Conservation (phyloP, 1,140 invertebrate genomes). For the Drosophila ficusphila region DNA sequence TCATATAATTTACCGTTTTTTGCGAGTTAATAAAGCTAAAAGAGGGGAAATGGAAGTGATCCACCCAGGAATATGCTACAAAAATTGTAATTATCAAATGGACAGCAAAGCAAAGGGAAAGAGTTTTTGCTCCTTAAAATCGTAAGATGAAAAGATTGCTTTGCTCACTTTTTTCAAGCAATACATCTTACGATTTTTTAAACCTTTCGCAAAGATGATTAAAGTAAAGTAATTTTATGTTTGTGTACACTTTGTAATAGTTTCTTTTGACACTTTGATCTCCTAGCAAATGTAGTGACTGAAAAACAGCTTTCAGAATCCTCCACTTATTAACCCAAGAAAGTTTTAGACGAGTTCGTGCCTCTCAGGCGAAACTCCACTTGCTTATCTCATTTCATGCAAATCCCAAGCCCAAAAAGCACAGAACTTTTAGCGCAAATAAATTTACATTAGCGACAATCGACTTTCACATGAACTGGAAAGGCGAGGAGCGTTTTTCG, state of each 20-base stretch:
- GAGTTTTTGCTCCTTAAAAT: background rate
- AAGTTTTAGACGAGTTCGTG: conserved; percentile 13
- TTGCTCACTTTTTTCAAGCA: too few species aligned
- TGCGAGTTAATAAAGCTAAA: conserved; percentile 44
- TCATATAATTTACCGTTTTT: conserved; percentile 52
- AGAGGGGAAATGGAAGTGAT: background rate
- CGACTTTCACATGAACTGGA: conserved; percentile 29
- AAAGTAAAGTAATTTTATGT: background rate
- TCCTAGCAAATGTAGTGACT: too few species aligned
- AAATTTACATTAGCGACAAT: conserved; percentile 67
- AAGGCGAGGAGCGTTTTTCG: conserved; percentile 9
- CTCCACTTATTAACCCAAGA: conserved; percentile 24
- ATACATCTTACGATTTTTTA: too few species aligned
- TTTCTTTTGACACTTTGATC: too few species aligned
- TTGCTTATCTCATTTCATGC: conserved; percentile 61
- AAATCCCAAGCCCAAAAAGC: conserved; percentile 44
- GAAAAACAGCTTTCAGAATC: conserved; percentile 10
- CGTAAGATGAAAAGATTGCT: background rate
- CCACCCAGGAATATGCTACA: background rate
- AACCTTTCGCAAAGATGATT: too few species aligned
- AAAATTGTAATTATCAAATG: conserved; percentile 48
- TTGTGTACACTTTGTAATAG: too few species aligned
- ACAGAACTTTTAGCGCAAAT: conserved; percentile 48
- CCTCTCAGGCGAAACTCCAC: conserved; percentile 32
- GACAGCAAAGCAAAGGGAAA: conserved; percentile 6